Evolutionary conservation across 2,797 vertebrate species (phyloP), one percentile per base, ranked within the genome.

Genomic region (Brachymystax lenok): DNA sequence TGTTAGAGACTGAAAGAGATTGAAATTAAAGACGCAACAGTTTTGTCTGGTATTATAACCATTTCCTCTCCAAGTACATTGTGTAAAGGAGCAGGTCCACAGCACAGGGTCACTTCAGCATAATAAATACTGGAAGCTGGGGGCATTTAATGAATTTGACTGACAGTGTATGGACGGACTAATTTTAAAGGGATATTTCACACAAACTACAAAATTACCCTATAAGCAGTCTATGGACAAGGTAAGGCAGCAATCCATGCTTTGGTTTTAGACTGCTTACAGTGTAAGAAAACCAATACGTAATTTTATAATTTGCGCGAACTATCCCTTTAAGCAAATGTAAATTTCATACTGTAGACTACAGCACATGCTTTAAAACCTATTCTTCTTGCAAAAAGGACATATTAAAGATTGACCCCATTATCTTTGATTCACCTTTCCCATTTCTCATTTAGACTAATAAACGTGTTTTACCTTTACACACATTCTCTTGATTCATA

Each of bases 331-430:
- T 35, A 35, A 35, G 33, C 33, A 35, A 80, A 72, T 75, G 74
- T 52, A 79, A 82, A 77, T 85, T 81, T 82, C 27, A 19, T 7
- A 73, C 73, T 77, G 69, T 72, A 63, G 76, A 35, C n/a, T 28
- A 61, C 19, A 56, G 54, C 52, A 35, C 13, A 19, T 56, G 54
- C 54, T 56, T 56, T 56, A 4, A n/a, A 59, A 46, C 40, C 80
- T 85, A 73, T 74, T 83, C 80, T 81, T 35, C 54, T 51, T 70
- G 67, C 56, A 81, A 82, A 83, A 16, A 35, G 74, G 72, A 69
- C 54, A 69, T 76, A 73, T 85, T 86, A 70, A 64, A 82, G 85
- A 85, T 21, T 51, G 74, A 72, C 67, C 79, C 73, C 75, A 76
- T 86, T 79, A 35, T 19, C 21, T 73, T 10, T 40, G 7, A 13